A percentile compares a stretch with the other conserved stretches of the same genome.
Evolutionary conservation across 2,888 invertebrate species (phyloP).

Genomic region (Steinernema hermaphroditum): DNA sequence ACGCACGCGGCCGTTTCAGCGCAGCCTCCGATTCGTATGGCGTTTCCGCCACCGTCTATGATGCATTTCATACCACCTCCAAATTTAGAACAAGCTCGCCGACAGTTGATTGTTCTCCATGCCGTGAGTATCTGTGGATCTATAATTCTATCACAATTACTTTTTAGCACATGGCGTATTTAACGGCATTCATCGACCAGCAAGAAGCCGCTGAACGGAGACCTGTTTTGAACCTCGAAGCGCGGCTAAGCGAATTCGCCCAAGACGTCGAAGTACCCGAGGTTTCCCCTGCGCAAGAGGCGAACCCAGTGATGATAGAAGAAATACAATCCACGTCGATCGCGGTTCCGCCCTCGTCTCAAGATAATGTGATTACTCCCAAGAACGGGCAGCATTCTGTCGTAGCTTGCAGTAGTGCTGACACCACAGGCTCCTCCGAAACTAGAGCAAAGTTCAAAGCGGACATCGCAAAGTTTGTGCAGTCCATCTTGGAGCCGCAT

Average conservation of each 20-base stretch:
- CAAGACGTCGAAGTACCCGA: background rate
- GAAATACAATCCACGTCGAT: background rate
- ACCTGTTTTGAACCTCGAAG: background rate
- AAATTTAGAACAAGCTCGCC: background rate
- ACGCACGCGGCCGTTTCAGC: no score
- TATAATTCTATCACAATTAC: background rate
- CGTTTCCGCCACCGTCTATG: background rate
- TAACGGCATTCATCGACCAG: background rate
- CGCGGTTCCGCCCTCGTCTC: no score
- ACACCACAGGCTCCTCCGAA: background rate
- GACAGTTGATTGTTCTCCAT: background rate
- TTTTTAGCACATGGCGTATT: background rate
- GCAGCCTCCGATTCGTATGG: background rate
- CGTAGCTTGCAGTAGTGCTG: background rate
- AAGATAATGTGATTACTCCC: no score
- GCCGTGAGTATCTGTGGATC: background rate
- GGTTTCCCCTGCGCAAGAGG: background rate
- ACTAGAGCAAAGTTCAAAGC: conserved; percentile 9
- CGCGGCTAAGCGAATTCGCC: conserved; percentile 3
- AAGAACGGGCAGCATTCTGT: no score
- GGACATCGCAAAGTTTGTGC: conserved; percentile 11
- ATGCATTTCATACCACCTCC: background rate
- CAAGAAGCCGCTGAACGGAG: background rate
- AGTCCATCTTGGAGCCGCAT: background rate
- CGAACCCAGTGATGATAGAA: background rate